phyloP scores from a whole-genome alignment of 1,140 invertebrate genomes.

The Drosophila repleta region DNA sequence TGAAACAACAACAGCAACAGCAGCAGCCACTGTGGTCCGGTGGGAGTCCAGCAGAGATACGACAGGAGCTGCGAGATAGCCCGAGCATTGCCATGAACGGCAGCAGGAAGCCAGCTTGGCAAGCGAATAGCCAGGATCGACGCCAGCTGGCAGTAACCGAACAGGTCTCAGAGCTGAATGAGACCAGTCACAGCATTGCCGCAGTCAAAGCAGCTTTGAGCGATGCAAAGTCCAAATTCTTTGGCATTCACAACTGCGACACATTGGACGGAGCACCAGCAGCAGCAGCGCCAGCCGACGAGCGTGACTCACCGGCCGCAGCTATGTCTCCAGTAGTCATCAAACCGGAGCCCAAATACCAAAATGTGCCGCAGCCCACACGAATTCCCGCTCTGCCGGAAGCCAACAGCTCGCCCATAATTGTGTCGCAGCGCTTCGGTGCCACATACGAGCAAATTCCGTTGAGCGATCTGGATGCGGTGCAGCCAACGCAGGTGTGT shows the following conservation, averaged over 20 bases:
- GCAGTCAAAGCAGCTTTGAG: conserved; percentile 77
- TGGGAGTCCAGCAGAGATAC: conserved; percentile 28
- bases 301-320: conserved; percentile 6
- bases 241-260: conserved; percentile 75
- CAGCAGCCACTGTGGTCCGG: conserved; percentile 13
- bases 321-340: background rate
- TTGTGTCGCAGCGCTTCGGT: conserved; percentile 29
- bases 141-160: conserved; percentile 28
- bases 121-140: background rate
- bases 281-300: background rate
- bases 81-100: conserved; percentile 5
- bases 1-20: conserved; percentile 21
- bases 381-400: conserved; percentile 14
- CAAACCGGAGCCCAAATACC: conserved; percentile 62
- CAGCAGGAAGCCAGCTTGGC: conserved; percentile 2
- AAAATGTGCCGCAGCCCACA: conserved; percentile 59
- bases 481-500: conserved; percentile 70
- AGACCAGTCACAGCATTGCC: conserved; percentile 74
- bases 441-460: conserved; percentile 75
- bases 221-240: conserved; percentile 82
- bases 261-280: background rate
- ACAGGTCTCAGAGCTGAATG: conserved; percentile 46
- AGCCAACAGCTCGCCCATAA: conserved; percentile 36
- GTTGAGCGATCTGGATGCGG: conserved; percentile 64
- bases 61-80: conserved; percentile 8